Base-by-base conservation (phyloP, 2,113 vertebrate genomes). In the Pseudolaguvia tuberculata region DNA sequence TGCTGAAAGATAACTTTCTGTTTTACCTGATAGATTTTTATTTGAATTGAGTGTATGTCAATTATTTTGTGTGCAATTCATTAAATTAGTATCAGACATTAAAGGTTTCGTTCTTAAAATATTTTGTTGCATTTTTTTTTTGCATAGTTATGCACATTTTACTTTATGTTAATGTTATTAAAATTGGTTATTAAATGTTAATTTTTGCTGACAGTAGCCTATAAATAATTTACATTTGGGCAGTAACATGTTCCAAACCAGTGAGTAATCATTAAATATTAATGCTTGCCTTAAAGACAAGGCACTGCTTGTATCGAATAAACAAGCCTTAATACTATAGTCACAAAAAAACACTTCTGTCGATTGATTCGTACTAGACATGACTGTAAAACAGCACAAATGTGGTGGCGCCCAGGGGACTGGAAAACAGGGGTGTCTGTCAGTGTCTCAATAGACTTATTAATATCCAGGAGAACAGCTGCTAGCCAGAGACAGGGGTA, bases 391-490 rank as follows among this genome's bases (percentile, higher is more conserved):
- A 14, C 48, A 39, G 20, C 71, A 69, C 23, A 42, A 52, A 25
- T 52, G 45, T 59, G 17, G 65, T n/a, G 35, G 53, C 56, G 62
- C 18, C 61, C 73, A 45, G 12, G 61, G 71, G 69, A 39, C 59
- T 79, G 69, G 65, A 73, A 67, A 50, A 35, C 55, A 72, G 78
- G 45, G 75, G 75, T 67, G 73, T 70, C 56, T 52, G 73, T 76
- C 75, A 61, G 67, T 68, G 42, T 81, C 80, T 84, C 80, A 79
- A 80, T 82, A 71, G 78, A 79, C 79, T 84, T 85, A 85, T 84
- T 84, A 84, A 83, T 85, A 86, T 82, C 78, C 55, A 74, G 51
- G 75, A 76, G 75, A 82, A 85, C 85, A 85, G 85, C 85, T 86
- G 85, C 74, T 31, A 62, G 78, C 73, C 61, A 66, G 81, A 83